These are phyloP conservation scores for Coenonympha glycerion DNA, from an alignment of 2,888 invertebrate species.

Conservation along the genomic window DNA sequence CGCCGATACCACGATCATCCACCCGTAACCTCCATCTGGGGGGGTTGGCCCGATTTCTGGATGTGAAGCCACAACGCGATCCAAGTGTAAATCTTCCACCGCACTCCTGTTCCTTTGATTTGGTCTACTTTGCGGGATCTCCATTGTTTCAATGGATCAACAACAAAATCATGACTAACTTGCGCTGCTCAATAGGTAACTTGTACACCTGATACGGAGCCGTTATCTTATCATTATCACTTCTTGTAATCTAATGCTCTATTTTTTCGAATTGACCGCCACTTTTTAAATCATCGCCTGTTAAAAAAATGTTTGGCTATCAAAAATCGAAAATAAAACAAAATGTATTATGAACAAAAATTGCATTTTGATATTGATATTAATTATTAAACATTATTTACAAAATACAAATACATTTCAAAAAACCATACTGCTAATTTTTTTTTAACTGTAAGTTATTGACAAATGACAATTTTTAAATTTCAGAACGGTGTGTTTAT, in stretches of 20 bases:
- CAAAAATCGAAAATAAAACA: too few relatives aligned
- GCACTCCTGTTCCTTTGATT: constrained; percentile 38
- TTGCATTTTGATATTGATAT: neutral
- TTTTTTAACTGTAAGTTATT: too few relatives aligned
- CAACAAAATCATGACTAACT: constrained; percentile 59
- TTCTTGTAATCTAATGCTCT: constrained; percentile 60
- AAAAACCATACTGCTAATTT: neutral
- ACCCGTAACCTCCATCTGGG: constrained; percentile 81
- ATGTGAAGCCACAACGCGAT: constrained; percentile 78
- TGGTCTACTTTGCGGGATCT: constrained; percentile 38
- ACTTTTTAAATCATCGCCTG: constrained; percentile 16
- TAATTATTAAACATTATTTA: neutral
- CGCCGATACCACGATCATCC: constrained; percentile 78
- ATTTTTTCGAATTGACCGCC: constrained; percentile 64
- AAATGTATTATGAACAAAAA: constrained; percentile 11
- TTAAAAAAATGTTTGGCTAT: constrained; percentile 1
- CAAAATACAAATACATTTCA: neutral
- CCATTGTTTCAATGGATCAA: constrained; percentile 42
- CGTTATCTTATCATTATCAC: constrained; percentile 72
- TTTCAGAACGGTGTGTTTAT: constrained; percentile 44
- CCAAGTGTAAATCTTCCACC: constrained; percentile 67
- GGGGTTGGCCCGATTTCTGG: constrained; percentile 80
- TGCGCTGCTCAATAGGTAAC: constrained; percentile 45
- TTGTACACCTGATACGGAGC: constrained; percentile 55
- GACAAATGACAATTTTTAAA: too few relatives aligned